Evolutionary conservation across 2,888 invertebrate genomes (phyloP), one percentile per base, ranked within the genome.

Genomic region (Nomada ruficornis): DNA sequence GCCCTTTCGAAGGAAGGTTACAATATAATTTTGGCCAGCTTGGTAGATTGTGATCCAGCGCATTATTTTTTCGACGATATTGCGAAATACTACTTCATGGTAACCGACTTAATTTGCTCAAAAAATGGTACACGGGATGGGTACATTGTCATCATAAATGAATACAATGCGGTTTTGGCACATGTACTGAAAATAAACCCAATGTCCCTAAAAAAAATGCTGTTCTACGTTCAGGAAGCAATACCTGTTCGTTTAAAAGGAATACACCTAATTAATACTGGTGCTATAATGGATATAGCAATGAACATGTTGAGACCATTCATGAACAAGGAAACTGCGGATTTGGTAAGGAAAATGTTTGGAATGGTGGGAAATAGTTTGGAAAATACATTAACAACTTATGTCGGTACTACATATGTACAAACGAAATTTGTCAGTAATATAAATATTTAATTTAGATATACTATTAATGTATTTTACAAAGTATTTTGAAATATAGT

Each of bases 181-280:
- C 97, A 97, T 89, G 91, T 96, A 2, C 94, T 96, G 7, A 95
- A 95, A 86, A 92, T 96, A 0, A 96, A 95, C 67, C 91, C 96
- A 3, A 93, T 95, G 74, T 94, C 95, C 0, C 92, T 96, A 83
- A 96, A 96, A 87, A 96, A 96, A 91, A 95, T 95, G 86, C 93
- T 97, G 4, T 95, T 94, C 88, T 97, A 95, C 88, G 91, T 97
- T 50, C 96, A 96, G 96, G 96, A 97, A 92, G 96, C 95, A 4
- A 95, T 96, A 94, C 95, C 97, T 0, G 94, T 96, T 13, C 95
- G 96, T 52, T 92, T 97, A 5, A 95, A 96, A 88, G 96, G 95
- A 0, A 94, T 97, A 4, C 96, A 97, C 91, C 96, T 96, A 82
- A 91, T 96, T 68, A 97, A 96, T 90, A 95, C 96, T 0, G 96